A percentile compares a stretch with the other conserved stretches of the same genome.
Evolutionary conservation across 1,140 invertebrate genomes (phyloP).

Genomic region (Carcinoscorpius rotundicauda): DNA sequence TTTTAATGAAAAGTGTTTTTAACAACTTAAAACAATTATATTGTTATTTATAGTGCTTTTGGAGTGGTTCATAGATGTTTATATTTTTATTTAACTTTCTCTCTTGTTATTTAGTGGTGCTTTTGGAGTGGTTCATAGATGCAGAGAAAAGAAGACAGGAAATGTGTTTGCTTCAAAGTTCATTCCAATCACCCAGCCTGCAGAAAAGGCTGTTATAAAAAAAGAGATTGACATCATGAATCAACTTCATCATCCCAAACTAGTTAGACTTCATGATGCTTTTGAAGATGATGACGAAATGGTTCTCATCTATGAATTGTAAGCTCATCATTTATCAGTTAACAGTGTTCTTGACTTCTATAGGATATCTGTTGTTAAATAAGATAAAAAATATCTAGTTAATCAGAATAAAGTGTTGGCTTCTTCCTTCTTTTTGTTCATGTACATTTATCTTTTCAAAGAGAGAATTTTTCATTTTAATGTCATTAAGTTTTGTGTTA

Average conservation of each 20-base stretch:
- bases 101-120: conserved; percentile 50
- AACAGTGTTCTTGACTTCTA: too few species aligned
- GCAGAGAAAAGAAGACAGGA: conserved; percentile 90
- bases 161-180: conserved; percentile 99
- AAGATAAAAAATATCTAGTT: too few species aligned
- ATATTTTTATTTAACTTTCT: background rate
- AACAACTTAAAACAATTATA: too few species aligned
- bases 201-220: conserved; percentile 93
- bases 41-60: too few species aligned
- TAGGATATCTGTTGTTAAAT: too few species aligned
- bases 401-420: too few species aligned
- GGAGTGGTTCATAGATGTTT: too few species aligned
- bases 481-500: too few species aligned
- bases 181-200: conserved; percentile 85
- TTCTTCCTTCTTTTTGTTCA: too few species aligned
- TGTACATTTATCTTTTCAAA: too few species aligned
- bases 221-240: conserved; percentile 99
- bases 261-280: conserved; percentile 96
- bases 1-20: too few species aligned
- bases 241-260: conserved; percentile 89
- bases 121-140: conserved; percentile 96
- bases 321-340: background rate
- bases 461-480: too few species aligned
- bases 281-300: conserved; percentile 99
- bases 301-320: conserved; percentile 96